Percentiles rank a stretch among this genome's conserved stretches.
Evolutionary conservation across 2,797 vertebrate genomes (phyloP).

Genomic region (Gymnoscopelus braueri): DNA sequence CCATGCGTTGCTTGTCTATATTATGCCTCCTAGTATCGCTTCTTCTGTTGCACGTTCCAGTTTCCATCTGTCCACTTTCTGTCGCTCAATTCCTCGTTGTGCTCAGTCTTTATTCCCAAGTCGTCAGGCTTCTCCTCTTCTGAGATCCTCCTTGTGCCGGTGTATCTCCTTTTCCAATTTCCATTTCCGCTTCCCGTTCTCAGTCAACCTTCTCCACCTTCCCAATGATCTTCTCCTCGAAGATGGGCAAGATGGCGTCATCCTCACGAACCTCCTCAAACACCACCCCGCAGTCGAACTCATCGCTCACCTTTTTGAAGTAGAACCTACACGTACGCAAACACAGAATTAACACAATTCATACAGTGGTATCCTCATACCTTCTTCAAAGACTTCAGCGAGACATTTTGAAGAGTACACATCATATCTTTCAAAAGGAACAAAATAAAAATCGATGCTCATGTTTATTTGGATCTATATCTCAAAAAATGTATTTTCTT

Average conservation of each 20-base stretch:
- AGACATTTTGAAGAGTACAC: no score
- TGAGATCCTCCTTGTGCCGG: slow-evolving; percentile 29
- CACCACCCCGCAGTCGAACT: slow-evolving; percentile 96
- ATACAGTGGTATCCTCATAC: background rate
- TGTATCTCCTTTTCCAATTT: slow-evolving; percentile 40
- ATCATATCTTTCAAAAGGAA: no score
- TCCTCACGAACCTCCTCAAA: slow-evolving; percentile 96
- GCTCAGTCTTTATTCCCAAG: slow-evolving; percentile 30
- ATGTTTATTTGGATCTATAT: no score
- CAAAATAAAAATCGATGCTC: no score
- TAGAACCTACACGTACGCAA: slow-evolving; percentile 85
- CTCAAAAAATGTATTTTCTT: no score
- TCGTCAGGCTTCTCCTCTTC: slow-evolving; percentile 25
- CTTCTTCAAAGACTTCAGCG: background rate
- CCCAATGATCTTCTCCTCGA: slow-evolving; percentile 94
- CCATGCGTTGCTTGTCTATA: slow-evolving; percentile 29
- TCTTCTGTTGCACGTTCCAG: slow-evolving; percentile 54
- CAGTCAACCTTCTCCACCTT: slow-evolving; percentile 97
- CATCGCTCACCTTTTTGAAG: slow-evolving; percentile 96
- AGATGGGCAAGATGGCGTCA: slow-evolving; percentile 90
- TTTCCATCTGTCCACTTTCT: slow-evolving; percentile 62
- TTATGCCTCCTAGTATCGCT: slow-evolving; percentile 32
- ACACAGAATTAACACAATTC: background rate
- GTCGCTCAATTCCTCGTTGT: slow-evolving; percentile 23
- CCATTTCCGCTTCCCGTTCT: slow-evolving; percentile 53